phyloP scores from a whole-genome alignment of 2,797 vertebrate genomes.

The Pangasius macronema region DNA sequence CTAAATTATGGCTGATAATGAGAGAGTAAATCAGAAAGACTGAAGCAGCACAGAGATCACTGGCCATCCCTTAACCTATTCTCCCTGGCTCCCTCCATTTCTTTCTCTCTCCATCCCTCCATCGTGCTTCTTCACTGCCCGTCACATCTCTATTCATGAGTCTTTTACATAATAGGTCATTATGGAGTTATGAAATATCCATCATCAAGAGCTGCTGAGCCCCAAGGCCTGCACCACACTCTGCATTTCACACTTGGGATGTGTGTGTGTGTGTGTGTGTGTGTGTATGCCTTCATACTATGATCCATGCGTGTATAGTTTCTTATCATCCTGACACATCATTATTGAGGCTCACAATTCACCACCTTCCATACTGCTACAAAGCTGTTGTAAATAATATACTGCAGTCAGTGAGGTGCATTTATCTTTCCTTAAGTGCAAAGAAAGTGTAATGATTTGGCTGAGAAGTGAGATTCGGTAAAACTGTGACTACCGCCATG shows the following conservation, averaged over 20 bases:
- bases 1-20: slow-evolving; percentile 49
- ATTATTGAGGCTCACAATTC: slow-evolving; percentile 35
- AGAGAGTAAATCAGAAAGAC: slow-evolving; percentile 53
- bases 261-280: background rate
- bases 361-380: slow-evolving; percentile 15
- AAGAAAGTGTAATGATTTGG: slow-evolving; percentile 1
- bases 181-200: slow-evolving; percentile 49
- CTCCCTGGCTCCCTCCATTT: slow-evolving; percentile 11
- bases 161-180: slow-evolving; percentile 57
- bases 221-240: slow-evolving; percentile 32
- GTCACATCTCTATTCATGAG: slow-evolving; percentile 59
- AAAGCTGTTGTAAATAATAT: slow-evolving; percentile 22
- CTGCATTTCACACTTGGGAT: slow-evolving; percentile 36
- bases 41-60: slow-evolving; percentile 25
- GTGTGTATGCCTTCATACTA: slow-evolving; percentile 22
- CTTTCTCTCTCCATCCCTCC: slow-evolving; percentile 26
- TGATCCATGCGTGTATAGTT: slow-evolving; percentile 11
- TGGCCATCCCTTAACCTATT: slow-evolving; percentile 25
- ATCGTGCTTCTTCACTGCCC: slow-evolving; percentile 7
- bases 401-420: background rate
- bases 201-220: slow-evolving; percentile 43
- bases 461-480: background rate
- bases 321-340: slow-evolving; percentile 48
- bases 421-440: slow-evolving; percentile 13
- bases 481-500: background rate